A percentile compares a stretch with the other conserved stretches of the same genome.
Conservation (phyloP, 2,797 vertebrate genomes). For the Hippoglossus hippoglossus region DNA sequence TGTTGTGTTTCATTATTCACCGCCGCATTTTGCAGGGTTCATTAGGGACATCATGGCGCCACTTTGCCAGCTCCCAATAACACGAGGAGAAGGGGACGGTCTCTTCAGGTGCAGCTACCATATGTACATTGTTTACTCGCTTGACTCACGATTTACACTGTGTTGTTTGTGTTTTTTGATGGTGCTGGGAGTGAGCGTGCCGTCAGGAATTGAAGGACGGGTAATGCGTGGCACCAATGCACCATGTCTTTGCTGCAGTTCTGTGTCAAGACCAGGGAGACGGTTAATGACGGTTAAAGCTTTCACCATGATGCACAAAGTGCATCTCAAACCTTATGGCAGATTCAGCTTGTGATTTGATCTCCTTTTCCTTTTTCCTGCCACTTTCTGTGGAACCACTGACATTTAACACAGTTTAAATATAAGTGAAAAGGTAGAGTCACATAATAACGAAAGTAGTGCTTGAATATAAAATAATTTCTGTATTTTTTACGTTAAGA, state of each 20-base stretch:
- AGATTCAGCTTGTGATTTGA: conserved; percentile 39
- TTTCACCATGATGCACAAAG: conserved; percentile 56
- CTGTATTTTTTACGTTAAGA: neutral
- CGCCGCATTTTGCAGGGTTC: conserved; percentile 90
- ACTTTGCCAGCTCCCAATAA: conserved; percentile 80
- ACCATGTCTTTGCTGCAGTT: conserved; percentile 39
- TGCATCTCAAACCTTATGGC: conserved; percentile 34
- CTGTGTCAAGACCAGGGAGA: conserved; percentile 64
- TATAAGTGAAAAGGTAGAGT: conserved; percentile 1
- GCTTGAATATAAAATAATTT: neutral
- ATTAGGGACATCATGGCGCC: conserved; percentile 93
- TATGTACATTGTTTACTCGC: conserved; percentile 93
- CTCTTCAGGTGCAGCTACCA: conserved; percentile 90
- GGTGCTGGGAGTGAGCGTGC: conserved; percentile 65
- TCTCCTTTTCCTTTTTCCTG: conserved; percentile 34
- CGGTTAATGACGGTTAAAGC: conserved; percentile 71
- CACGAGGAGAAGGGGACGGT: conserved; percentile 80
- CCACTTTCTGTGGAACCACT: conserved; percentile 41
- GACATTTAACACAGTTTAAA: conserved; percentile 10
- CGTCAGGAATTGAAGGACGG: conserved; percentile 59
- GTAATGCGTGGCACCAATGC: conserved; percentile 16
- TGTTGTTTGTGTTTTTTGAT: conserved; percentile 85
- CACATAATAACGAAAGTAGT: neutral
- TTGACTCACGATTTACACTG: conserved; percentile 90
- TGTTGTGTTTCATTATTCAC: conserved; percentile 97